phyloP scores from a whole-genome alignment of 2,797 vertebrate genomes.

The Zenarchopterus dispar region DNA sequence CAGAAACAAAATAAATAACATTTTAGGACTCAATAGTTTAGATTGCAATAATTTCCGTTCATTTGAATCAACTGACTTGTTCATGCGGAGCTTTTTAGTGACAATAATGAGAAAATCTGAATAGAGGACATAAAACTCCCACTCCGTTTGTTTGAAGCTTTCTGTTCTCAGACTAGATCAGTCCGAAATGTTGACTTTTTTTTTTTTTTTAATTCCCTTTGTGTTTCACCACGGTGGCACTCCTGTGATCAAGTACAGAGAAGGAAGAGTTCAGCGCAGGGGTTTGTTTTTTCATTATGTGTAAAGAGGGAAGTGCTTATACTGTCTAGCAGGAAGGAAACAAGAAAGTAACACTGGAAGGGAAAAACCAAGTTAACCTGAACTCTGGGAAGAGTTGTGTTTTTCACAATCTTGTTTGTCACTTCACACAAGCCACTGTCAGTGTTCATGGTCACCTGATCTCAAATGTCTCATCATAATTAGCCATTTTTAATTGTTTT shows the following conservation, averaged over 20 bases:
- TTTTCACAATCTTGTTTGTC: slow-evolving; percentile 2
- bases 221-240: neutral
- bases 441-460: slow-evolving; percentile 11
- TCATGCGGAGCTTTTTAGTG: too few species aligned
- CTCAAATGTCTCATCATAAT: slow-evolving; percentile 13
- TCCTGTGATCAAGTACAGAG: slow-evolving; percentile 1
- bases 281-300: slow-evolving; percentile 13
- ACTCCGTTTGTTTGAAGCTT: too few species aligned
- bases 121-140: too few species aligned
- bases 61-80: too few species aligned
- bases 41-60: too few species aligned
- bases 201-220: too few species aligned
- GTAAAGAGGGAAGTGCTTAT: neutral
- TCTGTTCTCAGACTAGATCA: too few species aligned
- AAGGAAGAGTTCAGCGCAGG: slow-evolving; percentile 7
- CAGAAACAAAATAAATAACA: slow-evolving; percentile 18
- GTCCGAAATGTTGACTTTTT: too few species aligned
- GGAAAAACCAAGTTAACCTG: slow-evolving; percentile 8
- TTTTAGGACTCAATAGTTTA: neutral
- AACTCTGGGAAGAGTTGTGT: neutral
- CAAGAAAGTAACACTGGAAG: neutral
- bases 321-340: too few species aligned
- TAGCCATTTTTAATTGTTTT: neutral
- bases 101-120: too few species aligned
- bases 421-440: slow-evolving; percentile 3